phyloP scores from a whole-genome alignment of 1,140 invertebrate species.

The Thaumetopoea pityocampa region DNA sequence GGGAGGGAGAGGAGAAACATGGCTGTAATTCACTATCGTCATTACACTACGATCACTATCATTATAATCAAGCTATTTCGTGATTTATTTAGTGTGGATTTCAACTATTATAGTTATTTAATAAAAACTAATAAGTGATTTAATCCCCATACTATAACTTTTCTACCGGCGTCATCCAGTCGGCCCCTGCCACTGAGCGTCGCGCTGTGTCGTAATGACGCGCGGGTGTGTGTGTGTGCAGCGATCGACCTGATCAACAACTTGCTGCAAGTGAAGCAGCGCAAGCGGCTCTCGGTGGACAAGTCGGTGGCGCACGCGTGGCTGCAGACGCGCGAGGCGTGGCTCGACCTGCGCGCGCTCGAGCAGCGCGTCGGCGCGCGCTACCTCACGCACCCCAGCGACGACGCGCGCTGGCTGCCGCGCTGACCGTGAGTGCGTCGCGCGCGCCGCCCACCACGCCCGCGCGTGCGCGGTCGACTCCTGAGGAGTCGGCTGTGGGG shows the following conservation, averaged over 20 bases:
- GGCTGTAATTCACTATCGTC: too few species aligned
- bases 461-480: background rate
- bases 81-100: too few species aligned
- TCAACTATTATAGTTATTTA: too few species aligned
- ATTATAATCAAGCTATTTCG: too few species aligned
- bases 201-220: too few species aligned
- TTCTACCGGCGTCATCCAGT: too few species aligned
- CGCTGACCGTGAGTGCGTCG: constrained; percentile 79
- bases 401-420: constrained; percentile 91
- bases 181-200: too few species aligned
- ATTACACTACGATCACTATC: too few species aligned
- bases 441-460: constrained; percentile 66
- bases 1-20: too few species aligned
- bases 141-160: too few species aligned
- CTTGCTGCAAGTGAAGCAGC: constrained; percentile 98
- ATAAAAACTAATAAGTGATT: too few species aligned
- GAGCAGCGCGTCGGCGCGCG: constrained; percentile 90
- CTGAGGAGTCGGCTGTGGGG: too few species aligned
- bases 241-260: constrained; percentile 99
- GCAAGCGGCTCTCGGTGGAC: constrained; percentile 97
- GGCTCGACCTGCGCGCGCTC: constrained; percentile 93
- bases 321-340: constrained; percentile 97
- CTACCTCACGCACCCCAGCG: constrained; percentile 97
- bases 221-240: constrained; percentile 58
- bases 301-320: constrained; percentile 96